Conservation (phyloP, 2,797 vertebrate species). For the Spatula versicolor region DNA sequence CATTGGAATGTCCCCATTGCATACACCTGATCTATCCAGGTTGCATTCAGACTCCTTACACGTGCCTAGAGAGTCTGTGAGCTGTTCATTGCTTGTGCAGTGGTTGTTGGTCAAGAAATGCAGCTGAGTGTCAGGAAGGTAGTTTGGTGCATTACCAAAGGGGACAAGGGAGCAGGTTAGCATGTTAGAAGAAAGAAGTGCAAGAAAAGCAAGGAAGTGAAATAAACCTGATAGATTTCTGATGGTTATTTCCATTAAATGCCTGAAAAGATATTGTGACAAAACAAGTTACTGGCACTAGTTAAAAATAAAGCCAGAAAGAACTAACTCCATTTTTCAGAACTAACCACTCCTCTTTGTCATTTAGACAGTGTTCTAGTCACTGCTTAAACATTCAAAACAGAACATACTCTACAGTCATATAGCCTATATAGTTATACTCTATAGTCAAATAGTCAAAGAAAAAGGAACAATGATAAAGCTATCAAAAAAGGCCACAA, state of each 20-base stretch:
- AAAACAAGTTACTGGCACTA: background rate
- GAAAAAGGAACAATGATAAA: background rate
- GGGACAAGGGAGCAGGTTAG: background rate
- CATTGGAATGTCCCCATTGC: background rate
- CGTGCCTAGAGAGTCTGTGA: accelerated
- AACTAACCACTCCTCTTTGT: background rate
- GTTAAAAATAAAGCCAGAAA: background rate
- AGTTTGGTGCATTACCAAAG: background rate
- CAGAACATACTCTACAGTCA: background rate
- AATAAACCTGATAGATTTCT: background rate
- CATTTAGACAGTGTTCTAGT: background rate
- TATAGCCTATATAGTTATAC: background rate
- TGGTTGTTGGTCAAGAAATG: background rate
- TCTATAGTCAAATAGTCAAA: background rate
- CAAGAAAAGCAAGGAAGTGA: background rate
- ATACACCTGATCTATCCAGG: too few relatives aligned
- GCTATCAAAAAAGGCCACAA: background rate
- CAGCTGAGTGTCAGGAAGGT: background rate
- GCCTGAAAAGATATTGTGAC: background rate
- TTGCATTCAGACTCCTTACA: background rate
- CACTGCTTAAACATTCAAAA: background rate
- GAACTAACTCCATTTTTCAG: background rate
- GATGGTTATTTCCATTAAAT: background rate
- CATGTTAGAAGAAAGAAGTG: background rate
- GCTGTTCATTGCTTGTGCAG: background rate